phyloP scores from a whole-genome alignment of 2,797 vertebrate species.

The Limnodromus scolopaceus region DNA sequence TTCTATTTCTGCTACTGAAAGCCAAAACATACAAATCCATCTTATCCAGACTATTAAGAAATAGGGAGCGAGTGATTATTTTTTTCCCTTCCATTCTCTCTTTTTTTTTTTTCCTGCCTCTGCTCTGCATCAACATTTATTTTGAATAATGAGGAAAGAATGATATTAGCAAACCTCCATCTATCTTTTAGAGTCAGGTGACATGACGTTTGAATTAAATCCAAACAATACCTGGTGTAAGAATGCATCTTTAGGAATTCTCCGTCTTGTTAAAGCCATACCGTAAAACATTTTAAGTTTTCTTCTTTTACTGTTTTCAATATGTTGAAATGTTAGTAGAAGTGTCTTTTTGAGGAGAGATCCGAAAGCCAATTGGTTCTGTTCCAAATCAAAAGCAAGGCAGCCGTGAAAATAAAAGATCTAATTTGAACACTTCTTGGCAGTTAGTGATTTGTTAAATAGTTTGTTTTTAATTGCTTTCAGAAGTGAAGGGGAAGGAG shows the following conservation, averaged over 20 bases:
- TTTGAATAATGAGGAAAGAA: slow-evolving; percentile 50
- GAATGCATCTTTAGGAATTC: background rate
- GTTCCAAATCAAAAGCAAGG: slow-evolving; percentile 16
- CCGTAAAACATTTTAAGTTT: background rate
- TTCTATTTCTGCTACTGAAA: slow-evolving; percentile 68
- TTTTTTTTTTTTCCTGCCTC: background rate
- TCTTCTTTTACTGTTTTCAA: background rate
- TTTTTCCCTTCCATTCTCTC: background rate
- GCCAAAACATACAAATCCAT: slow-evolving; percentile 66
- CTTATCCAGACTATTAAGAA: slow-evolving; percentile 56
- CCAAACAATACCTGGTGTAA: background rate
- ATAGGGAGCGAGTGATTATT: background rate
- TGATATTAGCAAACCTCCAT: slow-evolving; percentile 6
- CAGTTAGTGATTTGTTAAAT: slow-evolving; percentile 39
- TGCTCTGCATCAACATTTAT: slow-evolving; percentile 27
- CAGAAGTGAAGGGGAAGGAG: slow-evolving; percentile 21
- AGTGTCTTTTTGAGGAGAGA: background rate
- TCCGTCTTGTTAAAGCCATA: background rate
- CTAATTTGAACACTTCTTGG: slow-evolving; percentile 5
- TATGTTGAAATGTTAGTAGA: background rate
- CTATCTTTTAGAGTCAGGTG: background rate
- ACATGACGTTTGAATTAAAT: slow-evolving; percentile 18
- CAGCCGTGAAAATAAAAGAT: slow-evolving; percentile 9
- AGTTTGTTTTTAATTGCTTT: slow-evolving; percentile 35
- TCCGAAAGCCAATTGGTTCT: background rate